Percentiles rank a stretch among this genome's conserved stretches.
These are phyloP conservation scores for Aspidapion aeneum DNA, from an alignment of 2,888 invertebrate genomes.

Conservation along the genomic window DNA sequence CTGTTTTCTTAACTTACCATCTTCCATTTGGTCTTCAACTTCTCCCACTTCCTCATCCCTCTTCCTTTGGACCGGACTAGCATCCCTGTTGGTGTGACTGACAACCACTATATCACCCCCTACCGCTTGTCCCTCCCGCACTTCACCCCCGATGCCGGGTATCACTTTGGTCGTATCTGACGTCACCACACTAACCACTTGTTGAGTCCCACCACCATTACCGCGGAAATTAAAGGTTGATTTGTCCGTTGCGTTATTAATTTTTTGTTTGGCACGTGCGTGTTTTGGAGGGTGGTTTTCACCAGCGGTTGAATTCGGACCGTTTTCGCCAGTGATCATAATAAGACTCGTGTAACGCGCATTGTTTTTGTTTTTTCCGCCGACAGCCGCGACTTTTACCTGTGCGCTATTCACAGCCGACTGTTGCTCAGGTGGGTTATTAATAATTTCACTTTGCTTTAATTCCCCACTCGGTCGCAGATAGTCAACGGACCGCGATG, in stretches of 20 bases:
- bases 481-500: constrained; percentile 8
- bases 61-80: constrained; percentile 28
- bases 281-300: background rate
- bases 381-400: constrained; percentile 35
- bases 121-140: constrained; percentile 1
- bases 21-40: too few species aligned
- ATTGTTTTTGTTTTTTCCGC: constrained; percentile 1
- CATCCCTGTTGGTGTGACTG: constrained; percentile 62
- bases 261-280: background rate
- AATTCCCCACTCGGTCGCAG: background rate
- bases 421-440: constrained; percentile 37
- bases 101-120: constrained; percentile 55
- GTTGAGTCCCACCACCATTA: constrained; percentile 35
- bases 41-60: too few species aligned
- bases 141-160: constrained; percentile 41
- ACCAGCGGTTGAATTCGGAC: constrained; percentile 6
- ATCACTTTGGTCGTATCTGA: constrained; percentile 72
- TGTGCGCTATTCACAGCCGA: constrained; percentile 48
- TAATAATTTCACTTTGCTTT: background rate
- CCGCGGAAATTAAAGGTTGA: background rate
- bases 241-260: background rate
- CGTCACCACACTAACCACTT: constrained; percentile 70
- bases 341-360: constrained; percentile 81
- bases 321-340: constrained; percentile 77
- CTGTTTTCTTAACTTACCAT: too few species aligned